A percentile compares a stretch with the other conserved stretches of the same genome.
Conservation (phyloP, 1,140 invertebrate genomes). For the Drosophila kanapiae region DNA sequence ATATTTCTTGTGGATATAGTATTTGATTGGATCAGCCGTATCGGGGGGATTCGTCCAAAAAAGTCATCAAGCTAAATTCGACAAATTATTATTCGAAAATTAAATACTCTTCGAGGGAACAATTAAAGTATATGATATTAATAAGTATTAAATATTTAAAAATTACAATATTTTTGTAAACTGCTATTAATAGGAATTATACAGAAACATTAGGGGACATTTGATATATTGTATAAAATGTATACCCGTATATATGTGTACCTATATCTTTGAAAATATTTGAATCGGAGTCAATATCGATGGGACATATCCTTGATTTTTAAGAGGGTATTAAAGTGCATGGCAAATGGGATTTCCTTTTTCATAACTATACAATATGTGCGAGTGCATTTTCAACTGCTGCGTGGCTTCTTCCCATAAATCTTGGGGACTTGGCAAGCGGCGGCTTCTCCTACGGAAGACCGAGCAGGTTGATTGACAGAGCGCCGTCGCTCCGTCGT, state of each 20-base stretch:
- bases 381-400: slow-evolving; percentile 50
- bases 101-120: slow-evolving; percentile 4
- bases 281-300: too few species aligned
- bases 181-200: too few species aligned
- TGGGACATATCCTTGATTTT: too few species aligned
- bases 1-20: slow-evolving; percentile 47
- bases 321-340: slow-evolving; percentile 30
- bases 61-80: slow-evolving; percentile 12
- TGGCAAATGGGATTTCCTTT: slow-evolving; percentile 76
- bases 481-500: slow-evolving; percentile 30
- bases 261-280: too few species aligned
- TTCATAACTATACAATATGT: slow-evolving; percentile 44
- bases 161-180: too few species aligned
- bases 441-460: slow-evolving; percentile 27
- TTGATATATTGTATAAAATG: too few species aligned
- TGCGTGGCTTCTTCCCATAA: slow-evolving; percentile 58
- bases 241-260: too few species aligned
- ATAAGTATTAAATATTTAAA: not conserved
- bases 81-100: not conserved
- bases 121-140: not conserved
- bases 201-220: too few species aligned
- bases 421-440: slow-evolving; percentile 72
- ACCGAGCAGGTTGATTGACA: slow-evolving; percentile 62
- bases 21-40: slow-evolving; percentile 38
- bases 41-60: slow-evolving; percentile 12